phyloP scores from a whole-genome alignment of 1,140 invertebrate genomes.

The Cryptotermes secundus region DNA sequence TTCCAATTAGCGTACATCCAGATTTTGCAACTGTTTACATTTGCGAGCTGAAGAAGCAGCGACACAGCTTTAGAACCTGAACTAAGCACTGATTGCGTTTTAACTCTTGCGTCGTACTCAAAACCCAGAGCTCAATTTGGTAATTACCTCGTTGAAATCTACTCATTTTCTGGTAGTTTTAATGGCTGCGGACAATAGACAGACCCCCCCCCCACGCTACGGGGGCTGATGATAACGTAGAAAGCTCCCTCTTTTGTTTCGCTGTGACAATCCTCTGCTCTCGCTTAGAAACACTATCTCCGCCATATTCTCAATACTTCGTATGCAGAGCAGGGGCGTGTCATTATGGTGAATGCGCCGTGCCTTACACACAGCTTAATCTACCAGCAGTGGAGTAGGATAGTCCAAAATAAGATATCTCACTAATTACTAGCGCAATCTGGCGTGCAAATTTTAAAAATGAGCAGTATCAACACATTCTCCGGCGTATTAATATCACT shows the following conservation, averaged over 20 bases:
- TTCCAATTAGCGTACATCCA: too few species aligned
- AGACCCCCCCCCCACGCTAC: background rate
- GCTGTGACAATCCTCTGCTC: background rate
- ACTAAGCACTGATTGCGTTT: background rate
- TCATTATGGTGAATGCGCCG: background rate
- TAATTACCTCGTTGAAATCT: background rate
- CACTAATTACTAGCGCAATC: background rate
- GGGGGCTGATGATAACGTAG: background rate
- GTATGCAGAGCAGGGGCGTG: background rate
- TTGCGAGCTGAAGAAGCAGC: too few species aligned
- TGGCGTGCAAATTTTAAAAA: background rate
- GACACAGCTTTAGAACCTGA: too few species aligned
- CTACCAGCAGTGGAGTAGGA: background rate
- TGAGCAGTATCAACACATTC: background rate
- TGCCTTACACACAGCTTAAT: background rate
- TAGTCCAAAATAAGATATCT: background rate
- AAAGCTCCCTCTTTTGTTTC: conserved; percentile 16
- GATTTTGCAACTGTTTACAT: too few species aligned
- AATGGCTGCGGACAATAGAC: background rate
- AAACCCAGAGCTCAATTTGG: background rate
- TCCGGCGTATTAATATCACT: background rate
- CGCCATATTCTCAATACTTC: background rate
- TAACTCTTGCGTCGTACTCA: background rate
- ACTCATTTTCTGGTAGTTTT: background rate
- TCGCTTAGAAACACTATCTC: background rate